Evolutionary conservation across 1,140 invertebrate genomes (phyloP).

Genomic region (Phymorhynchus buccinoides): DNA sequence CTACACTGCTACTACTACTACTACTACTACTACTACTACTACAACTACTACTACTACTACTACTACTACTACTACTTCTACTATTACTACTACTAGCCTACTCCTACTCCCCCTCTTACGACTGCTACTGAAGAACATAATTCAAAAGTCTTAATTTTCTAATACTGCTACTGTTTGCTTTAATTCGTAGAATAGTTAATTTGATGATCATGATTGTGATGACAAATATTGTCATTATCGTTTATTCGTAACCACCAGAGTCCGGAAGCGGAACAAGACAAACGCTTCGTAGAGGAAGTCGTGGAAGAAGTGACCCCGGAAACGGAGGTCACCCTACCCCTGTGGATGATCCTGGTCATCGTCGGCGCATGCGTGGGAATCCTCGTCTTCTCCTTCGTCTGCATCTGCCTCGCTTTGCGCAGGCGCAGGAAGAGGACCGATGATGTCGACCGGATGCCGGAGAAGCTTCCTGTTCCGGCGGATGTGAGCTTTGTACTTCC

Average conservation of each 20-base stretch:
- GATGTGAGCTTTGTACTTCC: neutral
- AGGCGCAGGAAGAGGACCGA: constrained; percentile 19
- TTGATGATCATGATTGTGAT: too few relatives aligned
- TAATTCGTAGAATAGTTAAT: too few relatives aligned
- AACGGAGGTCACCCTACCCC: neutral
- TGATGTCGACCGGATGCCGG: constrained; percentile 26
- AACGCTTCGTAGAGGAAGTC: neutral
- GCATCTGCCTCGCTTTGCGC: constrained; percentile 19
- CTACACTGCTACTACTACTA: too few relatives aligned
- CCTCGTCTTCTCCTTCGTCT: constrained; percentile 1
- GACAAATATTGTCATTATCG: too few relatives aligned
- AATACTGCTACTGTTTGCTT: too few relatives aligned
- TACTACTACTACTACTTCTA: too few relatives aligned
- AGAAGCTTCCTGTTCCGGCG: constrained; percentile 33
- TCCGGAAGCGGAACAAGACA: neutral
- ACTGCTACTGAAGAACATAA: too few relatives aligned
- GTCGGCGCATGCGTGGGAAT: constrained; percentile 26
- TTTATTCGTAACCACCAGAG: neutral
- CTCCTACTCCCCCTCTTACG: too few relatives aligned
- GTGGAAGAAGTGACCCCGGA: neutral
- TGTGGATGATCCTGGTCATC: constrained; percentile 36
- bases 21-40: too few relatives aligned
- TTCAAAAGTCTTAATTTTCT: too few relatives aligned
- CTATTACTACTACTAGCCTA: too few relatives aligned
- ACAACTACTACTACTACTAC: too few relatives aligned